These are phyloP conservation scores for Bombus fervidus DNA, from an alignment of 1,140 invertebrate genomes.

Conservation along the genomic window DNA sequence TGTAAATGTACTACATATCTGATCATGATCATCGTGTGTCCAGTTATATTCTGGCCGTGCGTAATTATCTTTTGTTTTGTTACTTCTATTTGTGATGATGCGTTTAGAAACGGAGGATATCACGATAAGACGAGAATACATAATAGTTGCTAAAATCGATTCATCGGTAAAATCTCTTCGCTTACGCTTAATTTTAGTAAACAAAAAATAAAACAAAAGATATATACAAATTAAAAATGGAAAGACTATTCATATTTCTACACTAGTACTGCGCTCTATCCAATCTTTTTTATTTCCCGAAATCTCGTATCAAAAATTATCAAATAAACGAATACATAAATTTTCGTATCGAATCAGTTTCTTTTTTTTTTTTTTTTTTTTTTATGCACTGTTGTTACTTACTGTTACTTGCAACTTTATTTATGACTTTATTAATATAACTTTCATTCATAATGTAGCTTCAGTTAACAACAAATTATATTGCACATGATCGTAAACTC, in stretches of 20 bases:
- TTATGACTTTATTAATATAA: not conserved
- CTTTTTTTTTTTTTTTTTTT: not conserved
- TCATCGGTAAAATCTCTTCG: not conserved
- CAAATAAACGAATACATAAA: slow-evolving; percentile 4
- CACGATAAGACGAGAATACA: not conserved
- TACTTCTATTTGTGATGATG: not conserved
- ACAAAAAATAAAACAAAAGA: not conserved
- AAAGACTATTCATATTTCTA: slow-evolving; percentile 11
- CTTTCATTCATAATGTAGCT: not conserved
- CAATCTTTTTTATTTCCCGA: not conserved
- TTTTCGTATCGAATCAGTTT: slow-evolving; percentile 5
- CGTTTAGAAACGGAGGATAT: not conserved
- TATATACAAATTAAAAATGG: slow-evolving; percentile 6
- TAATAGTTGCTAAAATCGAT: not conserved
- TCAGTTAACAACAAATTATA: not conserved
- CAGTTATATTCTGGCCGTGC: not conserved
- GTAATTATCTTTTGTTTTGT: not conserved
- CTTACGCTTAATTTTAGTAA: slow-evolving; percentile 16
- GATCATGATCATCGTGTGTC: slow-evolving; percentile 2
- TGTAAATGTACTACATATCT: not conserved
- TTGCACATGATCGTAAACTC: not conserved
- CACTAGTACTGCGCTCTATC: not conserved
- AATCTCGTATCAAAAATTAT: slow-evolving; percentile 16
- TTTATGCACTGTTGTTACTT: not conserved
- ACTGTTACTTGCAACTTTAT: not conserved